phyloP scores from a whole-genome alignment of 2,888 invertebrate species.

The Diachrysia chrysitis region DNA sequence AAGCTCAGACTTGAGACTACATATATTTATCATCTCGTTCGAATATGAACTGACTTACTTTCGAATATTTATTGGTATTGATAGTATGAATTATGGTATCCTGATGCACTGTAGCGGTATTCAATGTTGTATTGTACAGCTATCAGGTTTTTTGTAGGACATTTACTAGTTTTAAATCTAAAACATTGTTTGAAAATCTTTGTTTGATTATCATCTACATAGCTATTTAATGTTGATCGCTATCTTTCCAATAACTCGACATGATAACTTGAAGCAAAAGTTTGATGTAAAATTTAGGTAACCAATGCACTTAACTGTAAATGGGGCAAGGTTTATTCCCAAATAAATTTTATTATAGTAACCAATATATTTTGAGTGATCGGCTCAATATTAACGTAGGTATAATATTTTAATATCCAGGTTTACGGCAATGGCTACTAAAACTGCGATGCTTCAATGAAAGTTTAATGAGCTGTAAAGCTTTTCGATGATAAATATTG shows the following conservation, averaged over 20 bases:
- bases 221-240: neutral
- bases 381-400: constrained; percentile 63
- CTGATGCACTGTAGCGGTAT: neutral
- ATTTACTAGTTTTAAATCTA: neutral
- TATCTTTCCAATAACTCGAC: constrained; percentile 3
- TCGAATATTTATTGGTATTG: neutral
- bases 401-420: constrained; percentile 70
- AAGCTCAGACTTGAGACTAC: neutral
- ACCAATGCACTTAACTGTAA: constrained; percentile 58
- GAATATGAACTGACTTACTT: neutral
- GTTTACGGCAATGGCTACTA: constrained; percentile 69
- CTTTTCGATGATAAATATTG: constrained; percentile 54
- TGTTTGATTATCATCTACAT: neutral
- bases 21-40: neutral
- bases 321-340: constrained; percentile 72
- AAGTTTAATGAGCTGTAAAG: constrained; percentile 49
- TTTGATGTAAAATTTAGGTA: constrained; percentile 38
- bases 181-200: neutral
- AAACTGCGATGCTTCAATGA: constrained; percentile 52
- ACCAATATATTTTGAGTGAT: constrained; percentile 70
- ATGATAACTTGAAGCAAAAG: constrained; percentile 22
- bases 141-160: constrained; percentile 3
- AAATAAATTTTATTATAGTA: constrained; percentile 72
- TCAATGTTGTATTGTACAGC: neutral
- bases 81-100: neutral